Evolutionary conservation across 2,113 vertebrate genomes (phyloP), one percentile per base, ranked within the genome.

Genomic region (Nothoprocta pentlandii): DNA sequence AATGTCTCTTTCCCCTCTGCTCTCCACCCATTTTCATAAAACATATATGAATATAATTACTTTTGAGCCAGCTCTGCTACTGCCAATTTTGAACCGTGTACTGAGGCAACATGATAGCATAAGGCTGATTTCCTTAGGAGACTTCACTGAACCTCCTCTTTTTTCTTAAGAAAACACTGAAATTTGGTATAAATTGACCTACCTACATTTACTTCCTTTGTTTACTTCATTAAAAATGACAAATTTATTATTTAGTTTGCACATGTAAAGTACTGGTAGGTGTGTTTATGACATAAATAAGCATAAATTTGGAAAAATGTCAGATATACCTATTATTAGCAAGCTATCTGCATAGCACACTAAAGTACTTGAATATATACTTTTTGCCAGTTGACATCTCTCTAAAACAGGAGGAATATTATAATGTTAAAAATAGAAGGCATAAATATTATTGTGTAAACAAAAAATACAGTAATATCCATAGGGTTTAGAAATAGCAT

Each of bases 191-290:
- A 79, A 92, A 86, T 1, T 42, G 42, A 89, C 69, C 83, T 39
- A 76, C 49, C 85, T 77, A 10, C 2, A 88, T n/a, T 64, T n/a
- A 59, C 6, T 69, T 80, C 44, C 58, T 93, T 95, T 93, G 78
- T 78, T 92, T 67, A 62, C 90, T 94, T 95, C 69, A 89, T 93
- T 96, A 94, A 92, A 95, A 96, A 80, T 79, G 74, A 94, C 20
- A 76, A 58, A 90, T 68, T 36, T 6, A 26, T 90, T 84, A 53
- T 71, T 30, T 62, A 89, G 39, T 26, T 89, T 79, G 74, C 74
- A 71, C 71, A 8, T 2, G 61, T 68, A 63, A 14, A 77, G 54
- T 2, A 16, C 39, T 26, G 42, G 77, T 79, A 75, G 71, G 53
- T 85, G 51, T 36, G 64, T 93, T 96, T 92, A 89, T 75, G 89